Evolutionary conservation across 1,140 invertebrate species (phyloP), one percentile per base, ranked within the genome.

Genomic region (Hycleus phaleratus): DNA sequence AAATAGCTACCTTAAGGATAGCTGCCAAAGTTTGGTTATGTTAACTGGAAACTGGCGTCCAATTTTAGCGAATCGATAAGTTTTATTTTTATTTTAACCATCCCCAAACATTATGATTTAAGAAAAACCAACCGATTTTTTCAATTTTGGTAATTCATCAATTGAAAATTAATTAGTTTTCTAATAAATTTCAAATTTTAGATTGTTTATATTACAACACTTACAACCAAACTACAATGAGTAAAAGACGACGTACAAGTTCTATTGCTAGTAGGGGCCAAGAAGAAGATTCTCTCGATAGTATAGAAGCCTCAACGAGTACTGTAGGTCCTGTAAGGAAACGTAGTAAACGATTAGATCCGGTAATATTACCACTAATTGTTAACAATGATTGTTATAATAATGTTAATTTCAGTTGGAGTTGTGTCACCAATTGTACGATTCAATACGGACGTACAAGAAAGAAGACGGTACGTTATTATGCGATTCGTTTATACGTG

Each of bases 401-500:
- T 40, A n/a, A 47, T 0, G 10, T 40, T 53, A 49, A 58, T 77
- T 75, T 10, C 72, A 90, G 84, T 81, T 82, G 65, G 92, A 95
- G 74, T 78, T 93, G 58, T 93, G 91, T 70, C 93, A 96, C 74
- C 91, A 94, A 70, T 73, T 97, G 26, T 96, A 95, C 78, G 94
- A 98, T 66, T 86, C 86, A 6, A 85, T 98, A 54, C 78, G 94
- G 55, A 93, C 88, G 69, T 85, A 90, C 61, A 95, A 95, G 74
- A 93, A 93, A 66, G 91, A 95, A 66, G 93, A 97, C 79, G 93
- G 94, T 1, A 79, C 84, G 3, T 75, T 94, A 59, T 70, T 97
- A 4, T 97, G 95, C 78, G 95, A 98, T 77, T 84, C 91, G 9
- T 97, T 97, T 74, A 95, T 98, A 58, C 77, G 94, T 67, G 93